A percentile compares a stretch with the other conserved stretches of the same genome.
These are phyloP conservation scores for Lemur catta DNA, from an alignment of 2,797 vertebrate genomes.

Conservation along the genomic window DNA sequence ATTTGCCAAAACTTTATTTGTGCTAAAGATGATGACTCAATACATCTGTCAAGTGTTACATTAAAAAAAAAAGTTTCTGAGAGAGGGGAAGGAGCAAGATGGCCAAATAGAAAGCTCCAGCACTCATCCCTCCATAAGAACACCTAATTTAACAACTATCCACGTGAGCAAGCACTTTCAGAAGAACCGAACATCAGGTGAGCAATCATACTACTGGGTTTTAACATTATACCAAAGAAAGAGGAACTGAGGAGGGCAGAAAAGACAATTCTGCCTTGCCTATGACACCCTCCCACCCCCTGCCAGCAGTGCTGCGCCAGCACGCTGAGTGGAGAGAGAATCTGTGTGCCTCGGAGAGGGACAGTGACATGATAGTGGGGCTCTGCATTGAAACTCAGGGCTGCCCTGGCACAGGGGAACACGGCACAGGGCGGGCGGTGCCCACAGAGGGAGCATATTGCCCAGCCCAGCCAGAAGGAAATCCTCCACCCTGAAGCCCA, in stretches of 20 bases:
- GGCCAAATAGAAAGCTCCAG: not conserved
- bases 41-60: not conserved
- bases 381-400: not conserved
- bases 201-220: not conserved
- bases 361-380: not conserved
- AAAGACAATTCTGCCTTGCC: not conserved
- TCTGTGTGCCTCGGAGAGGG: not conserved
- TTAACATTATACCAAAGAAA: not conserved
- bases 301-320: too few species aligned
- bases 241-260: not conserved
- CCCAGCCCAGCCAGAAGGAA: not conserved
- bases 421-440: not conserved
- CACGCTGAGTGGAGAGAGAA: not conserved
- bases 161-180: not conserved
- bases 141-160: not conserved
- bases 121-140: not conserved
- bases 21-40: not conserved
- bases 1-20: conserved; percentile 22
- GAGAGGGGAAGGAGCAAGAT: not conserved
- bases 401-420: not conserved
- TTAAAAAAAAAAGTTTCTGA: not conserved
- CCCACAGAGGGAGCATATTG: not conserved
- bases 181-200: not conserved
- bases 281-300: not conserved
- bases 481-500: not conserved